Conservation (phyloP, 2,797 vertebrate species). For the Tokudaia tokunoshimensis region DNA sequence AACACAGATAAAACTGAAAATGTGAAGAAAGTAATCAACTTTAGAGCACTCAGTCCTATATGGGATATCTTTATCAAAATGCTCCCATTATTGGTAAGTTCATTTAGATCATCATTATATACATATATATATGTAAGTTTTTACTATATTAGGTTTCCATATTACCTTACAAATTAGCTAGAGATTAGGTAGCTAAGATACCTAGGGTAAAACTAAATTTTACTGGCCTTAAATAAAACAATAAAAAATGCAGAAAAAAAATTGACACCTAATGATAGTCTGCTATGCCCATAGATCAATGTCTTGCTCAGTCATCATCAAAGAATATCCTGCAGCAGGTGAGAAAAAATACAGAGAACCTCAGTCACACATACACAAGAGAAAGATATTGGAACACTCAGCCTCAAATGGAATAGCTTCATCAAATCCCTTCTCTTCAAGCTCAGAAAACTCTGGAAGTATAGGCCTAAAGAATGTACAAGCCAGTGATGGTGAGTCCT, state of each 20-base stretch:
- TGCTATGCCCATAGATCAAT: background rate
- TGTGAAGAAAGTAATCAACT: no score
- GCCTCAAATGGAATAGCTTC: background rate
- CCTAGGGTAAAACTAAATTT: background rate
- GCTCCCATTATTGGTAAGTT: no score
- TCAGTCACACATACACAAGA: background rate
- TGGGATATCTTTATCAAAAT: no score
- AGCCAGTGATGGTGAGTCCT: no score
- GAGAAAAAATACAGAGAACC: background rate
- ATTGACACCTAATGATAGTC: background rate
- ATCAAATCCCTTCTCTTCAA: background rate
- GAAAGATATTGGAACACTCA: background rate
- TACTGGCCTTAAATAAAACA: background rate
- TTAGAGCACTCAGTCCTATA: no score
- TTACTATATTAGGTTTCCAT: no score
- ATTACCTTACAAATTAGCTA: background rate
- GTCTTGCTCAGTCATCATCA: background rate
- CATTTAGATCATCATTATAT: no score
- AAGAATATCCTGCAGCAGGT: background rate
- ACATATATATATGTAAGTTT: no score
- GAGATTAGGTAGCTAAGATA: background rate
- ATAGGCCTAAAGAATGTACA: background rate
- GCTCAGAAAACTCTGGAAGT: background rate
- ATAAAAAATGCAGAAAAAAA: background rate
- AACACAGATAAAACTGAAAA: no score